Evolutionary conservation across 2,888 invertebrate genomes (phyloP).

Genomic region (Cosmopolites sordidus): DNA sequence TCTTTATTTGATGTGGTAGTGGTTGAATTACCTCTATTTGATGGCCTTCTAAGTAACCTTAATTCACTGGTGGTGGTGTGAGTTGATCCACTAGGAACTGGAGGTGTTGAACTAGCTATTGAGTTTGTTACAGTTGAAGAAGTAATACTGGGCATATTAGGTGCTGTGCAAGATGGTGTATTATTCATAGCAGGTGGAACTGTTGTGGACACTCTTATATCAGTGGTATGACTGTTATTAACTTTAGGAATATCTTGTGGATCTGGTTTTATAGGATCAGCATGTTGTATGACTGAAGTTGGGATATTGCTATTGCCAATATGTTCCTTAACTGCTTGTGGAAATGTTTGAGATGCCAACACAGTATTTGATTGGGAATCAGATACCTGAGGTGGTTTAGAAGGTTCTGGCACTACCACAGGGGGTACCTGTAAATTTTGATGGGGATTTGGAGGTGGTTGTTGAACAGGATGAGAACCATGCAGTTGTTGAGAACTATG

Average conservation of each 20-base stretch:
- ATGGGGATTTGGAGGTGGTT: slow-evolving; percentile 15
- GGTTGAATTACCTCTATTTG: slow-evolving; percentile 30
- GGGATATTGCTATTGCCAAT: slow-evolving; percentile 28
- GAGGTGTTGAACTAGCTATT: slow-evolving; percentile 19
- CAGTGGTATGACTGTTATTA: slow-evolving; percentile 34
- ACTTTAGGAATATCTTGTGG: slow-evolving; percentile 49
- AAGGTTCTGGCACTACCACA: slow-evolving; percentile 1
- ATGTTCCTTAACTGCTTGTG: slow-evolving; percentile 9
- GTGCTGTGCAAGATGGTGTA: not conserved
- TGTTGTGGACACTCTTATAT: slow-evolving; percentile 26
- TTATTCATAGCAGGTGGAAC: not conserved
- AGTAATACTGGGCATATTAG: not conserved
- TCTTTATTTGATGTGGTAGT: slow-evolving; percentile 8
- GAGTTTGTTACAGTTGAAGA: slow-evolving; percentile 6
- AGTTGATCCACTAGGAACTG: slow-evolving; percentile 12
- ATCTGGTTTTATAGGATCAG: slow-evolving; percentile 27
- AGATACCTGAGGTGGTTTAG: not conserved
- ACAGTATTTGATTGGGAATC: not conserved
- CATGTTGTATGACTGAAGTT: slow-evolving; percentile 33
- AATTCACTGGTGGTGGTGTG: slow-evolving; percentile 38
- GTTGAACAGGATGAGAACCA: slow-evolving; percentile 28
- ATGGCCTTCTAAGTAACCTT: slow-evolving; percentile 37
- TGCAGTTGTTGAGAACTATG: slow-evolving; percentile 1
- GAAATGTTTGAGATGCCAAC: not conserved
- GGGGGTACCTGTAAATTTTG: slow-evolving; percentile 17